phyloP scores from a whole-genome alignment of 2,888 invertebrate genomes.

The Conomelus anceps region DNA sequence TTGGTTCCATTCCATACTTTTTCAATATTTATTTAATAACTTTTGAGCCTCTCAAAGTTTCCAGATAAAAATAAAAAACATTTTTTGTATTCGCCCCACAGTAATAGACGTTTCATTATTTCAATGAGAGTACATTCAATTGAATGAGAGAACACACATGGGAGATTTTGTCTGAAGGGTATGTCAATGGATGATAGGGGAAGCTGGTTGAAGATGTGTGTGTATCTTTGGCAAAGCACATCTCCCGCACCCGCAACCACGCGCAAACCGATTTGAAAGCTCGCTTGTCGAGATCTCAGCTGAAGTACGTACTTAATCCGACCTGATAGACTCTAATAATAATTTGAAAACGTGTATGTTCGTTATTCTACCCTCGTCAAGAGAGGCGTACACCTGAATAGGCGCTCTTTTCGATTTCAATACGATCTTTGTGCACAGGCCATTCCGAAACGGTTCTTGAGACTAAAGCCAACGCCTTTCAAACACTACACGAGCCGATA shows the following conservation, averaged over 20 bases:
- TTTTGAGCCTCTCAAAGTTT: too few species aligned
- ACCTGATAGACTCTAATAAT: neutral
- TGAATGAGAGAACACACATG: too few species aligned
- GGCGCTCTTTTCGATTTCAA: neutral
- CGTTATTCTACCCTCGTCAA: neutral
- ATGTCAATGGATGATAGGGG: neutral
- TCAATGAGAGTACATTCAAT: too few species aligned
- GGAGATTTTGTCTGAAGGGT: neutral
- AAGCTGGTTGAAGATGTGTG: neutral
- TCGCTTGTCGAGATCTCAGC: neutral
- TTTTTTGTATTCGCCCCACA: neutral
- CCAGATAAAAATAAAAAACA: neutral
- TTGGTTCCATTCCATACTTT: too few species aligned
- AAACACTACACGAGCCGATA: neutral
- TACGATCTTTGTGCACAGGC: neutral
- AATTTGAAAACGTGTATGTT: neutral
- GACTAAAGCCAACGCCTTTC: neutral
- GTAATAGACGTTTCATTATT: neutral
- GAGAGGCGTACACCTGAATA: neutral
- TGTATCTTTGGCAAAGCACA: neutral
- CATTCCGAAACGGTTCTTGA: neutral
- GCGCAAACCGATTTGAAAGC: neutral
- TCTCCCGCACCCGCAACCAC: neutral
- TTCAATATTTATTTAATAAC: too few species aligned
- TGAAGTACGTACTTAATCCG: neutral